These are phyloP conservation scores for Platichthys stellatus DNA, from an alignment of 2,113 vertebrate species.

Conservation along the genomic window DNA sequence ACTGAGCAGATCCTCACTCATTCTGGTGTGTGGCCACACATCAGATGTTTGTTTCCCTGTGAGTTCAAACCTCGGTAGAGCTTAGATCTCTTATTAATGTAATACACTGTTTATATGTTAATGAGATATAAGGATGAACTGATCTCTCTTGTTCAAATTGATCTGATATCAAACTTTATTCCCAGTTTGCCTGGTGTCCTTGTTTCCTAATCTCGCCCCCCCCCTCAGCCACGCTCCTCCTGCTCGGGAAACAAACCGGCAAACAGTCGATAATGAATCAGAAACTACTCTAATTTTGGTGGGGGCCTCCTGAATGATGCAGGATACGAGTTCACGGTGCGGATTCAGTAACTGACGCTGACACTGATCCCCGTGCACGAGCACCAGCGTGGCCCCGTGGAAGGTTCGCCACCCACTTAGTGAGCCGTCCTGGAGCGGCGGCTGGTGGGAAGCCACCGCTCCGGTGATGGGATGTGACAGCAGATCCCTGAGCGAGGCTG, in stretches of 20 bases:
- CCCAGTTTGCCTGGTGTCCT: not conserved
- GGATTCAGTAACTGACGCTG: conserved; percentile 3
- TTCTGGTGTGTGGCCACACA: not conserved
- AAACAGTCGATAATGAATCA: not conserved
- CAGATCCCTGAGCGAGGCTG: conserved; percentile 69
- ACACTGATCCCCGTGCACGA: conserved; percentile 43
- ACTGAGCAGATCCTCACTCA: not conserved
- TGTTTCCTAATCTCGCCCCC: not conserved
- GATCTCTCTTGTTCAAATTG: no score
- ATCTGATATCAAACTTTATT: not conserved
- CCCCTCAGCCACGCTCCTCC: no score
- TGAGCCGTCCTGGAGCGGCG: conserved; percentile 37
- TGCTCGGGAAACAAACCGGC: no score
- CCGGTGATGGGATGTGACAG: conserved; percentile 74
- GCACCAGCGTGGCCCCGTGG: conserved; percentile 17
- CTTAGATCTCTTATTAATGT: no score
- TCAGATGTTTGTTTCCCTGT: not conserved
- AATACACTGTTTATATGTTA: no score
- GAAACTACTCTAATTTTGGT: not conserved
- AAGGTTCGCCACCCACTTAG: conserved; percentile 46
- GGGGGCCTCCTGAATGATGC: conserved; percentile 21
- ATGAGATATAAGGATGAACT: no score
- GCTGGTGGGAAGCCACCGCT: conserved; percentile 46
- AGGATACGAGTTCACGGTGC: not conserved
- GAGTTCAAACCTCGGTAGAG: no score